These are phyloP conservation scores for Gadopsis marmoratus DNA, from an alignment of 2,797 vertebrate species.

Conservation along the genomic window DNA sequence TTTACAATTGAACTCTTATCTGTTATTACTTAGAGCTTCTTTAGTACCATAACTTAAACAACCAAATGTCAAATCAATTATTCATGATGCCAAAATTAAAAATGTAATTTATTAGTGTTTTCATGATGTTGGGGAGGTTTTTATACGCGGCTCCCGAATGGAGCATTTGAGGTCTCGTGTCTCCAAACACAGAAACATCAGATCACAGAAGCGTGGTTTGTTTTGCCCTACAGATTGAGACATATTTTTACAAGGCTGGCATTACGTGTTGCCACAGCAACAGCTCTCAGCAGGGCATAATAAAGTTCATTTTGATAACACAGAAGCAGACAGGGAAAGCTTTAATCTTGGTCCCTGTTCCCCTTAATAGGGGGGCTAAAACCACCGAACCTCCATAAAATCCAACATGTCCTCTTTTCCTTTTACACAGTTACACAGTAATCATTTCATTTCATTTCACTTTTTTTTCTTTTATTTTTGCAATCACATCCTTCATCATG, in stretches of 20 bases:
- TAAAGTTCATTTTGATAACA: constrained; percentile 78
- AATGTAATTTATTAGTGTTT: constrained; percentile 48
- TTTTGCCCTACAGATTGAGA: constrained; percentile 55
- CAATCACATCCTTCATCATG: constrained; percentile 6
- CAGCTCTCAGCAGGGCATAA: constrained; percentile 68
- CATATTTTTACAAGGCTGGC: constrained; percentile 65
- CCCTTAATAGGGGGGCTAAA: constrained; percentile 52
- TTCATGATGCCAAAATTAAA: constrained; percentile 61
- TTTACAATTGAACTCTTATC: constrained; percentile 20
- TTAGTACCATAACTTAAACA: constrained; percentile 7
- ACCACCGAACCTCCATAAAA: constrained; percentile 42
- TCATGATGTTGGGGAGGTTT: neutral
- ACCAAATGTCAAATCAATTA: constrained; percentile 38
- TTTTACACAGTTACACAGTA: neutral
- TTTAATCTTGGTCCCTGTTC: constrained; percentile 71
- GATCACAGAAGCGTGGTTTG: constrained; percentile 8
- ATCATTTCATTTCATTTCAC: constrained; percentile 5
- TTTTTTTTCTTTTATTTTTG: constrained; percentile 7
- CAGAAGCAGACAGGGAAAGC: constrained; percentile 66
- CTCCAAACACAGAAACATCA: constrained; percentile 36
- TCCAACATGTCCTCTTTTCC: constrained; percentile 23
- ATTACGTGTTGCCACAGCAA: constrained; percentile 66
- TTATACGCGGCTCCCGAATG: neutral
- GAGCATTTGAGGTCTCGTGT: constrained; percentile 13
- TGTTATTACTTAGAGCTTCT: constrained; percentile 34